phyloP scores from a whole-genome alignment of 2,888 invertebrate genomes.

The Matsumyia berberina region DNA sequence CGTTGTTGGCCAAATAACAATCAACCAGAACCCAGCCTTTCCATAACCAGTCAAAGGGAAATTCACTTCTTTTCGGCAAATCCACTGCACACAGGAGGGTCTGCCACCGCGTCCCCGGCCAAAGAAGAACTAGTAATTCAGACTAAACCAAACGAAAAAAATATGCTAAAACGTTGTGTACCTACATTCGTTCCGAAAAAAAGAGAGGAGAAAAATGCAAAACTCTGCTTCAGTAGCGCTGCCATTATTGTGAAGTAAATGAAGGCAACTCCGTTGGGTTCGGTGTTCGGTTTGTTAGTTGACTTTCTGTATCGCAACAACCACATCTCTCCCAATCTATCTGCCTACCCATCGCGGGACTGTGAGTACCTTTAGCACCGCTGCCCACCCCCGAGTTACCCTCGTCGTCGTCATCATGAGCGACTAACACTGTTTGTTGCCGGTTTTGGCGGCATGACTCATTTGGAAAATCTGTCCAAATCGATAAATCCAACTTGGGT shows the following conservation, averaged over 20 bases:
- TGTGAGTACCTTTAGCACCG: neutral
- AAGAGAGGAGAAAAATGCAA: slow-evolving; percentile 1
- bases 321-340: slow-evolving; percentile 49
- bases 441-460: slow-evolving; percentile 71
- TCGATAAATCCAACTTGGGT: slow-evolving; percentile 71
- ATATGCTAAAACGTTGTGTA: slow-evolving; percentile 37
- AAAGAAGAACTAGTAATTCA: neutral
- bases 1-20: neutral
- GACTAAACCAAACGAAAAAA: slow-evolving; percentile 18
- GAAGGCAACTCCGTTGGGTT: slow-evolving; percentile 44
- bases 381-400: neutral
- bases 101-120: neutral
- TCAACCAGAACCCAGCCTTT: slow-evolving; percentile 31
- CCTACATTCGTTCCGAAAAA: neutral
- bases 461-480: slow-evolving; percentile 76
- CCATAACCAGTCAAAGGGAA: slow-evolving; percentile 40
- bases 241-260: slow-evolving; percentile 46
- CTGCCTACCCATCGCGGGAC: slow-evolving; percentile 27
- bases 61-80: slow-evolving; percentile 32
- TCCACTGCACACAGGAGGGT: slow-evolving; percentile 4
- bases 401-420: slow-evolving; percentile 50
- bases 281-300: slow-evolving; percentile 40
- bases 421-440: slow-evolving; percentile 61
- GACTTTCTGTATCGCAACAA: slow-evolving; percentile 61
- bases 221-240: slow-evolving; percentile 22